phyloP scores from a whole-genome alignment of 2,888 invertebrate species.

The Pterostichus madidus region DNA sequence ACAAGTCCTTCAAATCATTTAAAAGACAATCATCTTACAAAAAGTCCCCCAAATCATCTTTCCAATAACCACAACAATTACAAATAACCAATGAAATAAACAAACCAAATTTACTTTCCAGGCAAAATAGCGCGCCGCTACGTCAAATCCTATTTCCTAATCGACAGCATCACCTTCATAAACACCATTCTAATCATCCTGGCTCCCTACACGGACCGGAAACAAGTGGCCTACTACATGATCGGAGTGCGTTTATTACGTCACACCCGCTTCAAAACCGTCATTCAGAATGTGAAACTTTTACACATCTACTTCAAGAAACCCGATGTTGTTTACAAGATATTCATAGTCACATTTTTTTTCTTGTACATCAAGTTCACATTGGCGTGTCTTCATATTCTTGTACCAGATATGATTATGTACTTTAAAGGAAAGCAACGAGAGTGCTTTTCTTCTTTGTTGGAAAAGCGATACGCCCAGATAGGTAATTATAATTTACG shows the following conservation, averaged over 20 bases:
- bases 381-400: not conserved
- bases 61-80: too few relatives aligned
- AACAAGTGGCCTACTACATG: not conserved
- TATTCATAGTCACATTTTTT: not conserved
- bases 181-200: too few relatives aligned
- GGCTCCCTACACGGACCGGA: not conserved
- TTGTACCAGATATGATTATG: not conserved
- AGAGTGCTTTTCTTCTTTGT: not conserved
- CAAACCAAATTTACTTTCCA: too few relatives aligned
- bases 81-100: too few relatives aligned
- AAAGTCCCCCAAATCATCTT: too few relatives aligned
- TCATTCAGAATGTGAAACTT: not conserved
- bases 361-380: not conserved
- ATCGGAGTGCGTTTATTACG: not conserved
- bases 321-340: not conserved
- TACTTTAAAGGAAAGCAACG: not conserved
- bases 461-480: not conserved
- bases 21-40: too few relatives aligned
- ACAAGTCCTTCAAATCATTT: too few relatives aligned
- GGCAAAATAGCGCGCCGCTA: not conserved
- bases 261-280: not conserved
- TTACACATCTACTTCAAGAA: too few relatives aligned
- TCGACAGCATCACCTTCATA: not conserved
- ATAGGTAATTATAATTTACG: too few relatives aligned
- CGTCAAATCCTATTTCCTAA: not conserved